These are phyloP conservation scores for Dreissena polymorpha DNA, from an alignment of 1,140 invertebrate species.

Conservation along the genomic window DNA sequence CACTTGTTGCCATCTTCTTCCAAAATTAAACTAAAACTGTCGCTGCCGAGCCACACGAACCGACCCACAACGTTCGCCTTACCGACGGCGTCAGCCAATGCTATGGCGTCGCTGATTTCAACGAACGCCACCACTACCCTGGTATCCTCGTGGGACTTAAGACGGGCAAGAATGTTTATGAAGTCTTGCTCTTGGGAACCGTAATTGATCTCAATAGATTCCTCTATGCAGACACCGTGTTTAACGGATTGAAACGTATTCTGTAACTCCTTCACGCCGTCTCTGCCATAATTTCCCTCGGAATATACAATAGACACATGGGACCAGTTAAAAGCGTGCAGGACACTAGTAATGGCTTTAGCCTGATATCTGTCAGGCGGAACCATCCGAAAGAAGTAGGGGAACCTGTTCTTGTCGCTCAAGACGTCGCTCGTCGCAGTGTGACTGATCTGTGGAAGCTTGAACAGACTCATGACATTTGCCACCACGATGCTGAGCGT, in stretches of 20 bases:
- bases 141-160: slow-evolving; percentile 38
- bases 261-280: slow-evolving; percentile 69
- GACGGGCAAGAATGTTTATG: slow-evolving; percentile 40
- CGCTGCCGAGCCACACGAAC: slow-evolving; percentile 88
- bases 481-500: slow-evolving; percentile 62
- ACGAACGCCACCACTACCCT: slow-evolving; percentile 86
- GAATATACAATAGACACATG: slow-evolving; percentile 67
- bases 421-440: slow-evolving; percentile 66
- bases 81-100: slow-evolving; percentile 79
- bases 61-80: slow-evolving; percentile 69
- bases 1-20: slow-evolving; percentile 85
- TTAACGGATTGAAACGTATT: slow-evolving; percentile 15
- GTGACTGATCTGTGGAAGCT: slow-evolving; percentile 69
- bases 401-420: slow-evolving; percentile 68
- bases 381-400: slow-evolving; percentile 69
- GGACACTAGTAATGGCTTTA: slow-evolving; percentile 62
- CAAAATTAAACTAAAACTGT: slow-evolving; percentile 87
- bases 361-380: slow-evolving; percentile 69
- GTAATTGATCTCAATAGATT: slow-evolving; percentile 83
- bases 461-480: slow-evolving; percentile 62
- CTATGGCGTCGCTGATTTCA: slow-evolving; percentile 84
- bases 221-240: slow-evolving; percentile 78
- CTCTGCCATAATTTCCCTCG: slow-evolving; percentile 79
- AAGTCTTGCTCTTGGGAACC: slow-evolving; percentile 76
- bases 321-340: slow-evolving; percentile 64